A percentile compares a stretch with the other conserved stretches of the same genome.
Conservation (phyloP, 2,888 invertebrate genomes). For the Anarsia innoxiella region DNA sequence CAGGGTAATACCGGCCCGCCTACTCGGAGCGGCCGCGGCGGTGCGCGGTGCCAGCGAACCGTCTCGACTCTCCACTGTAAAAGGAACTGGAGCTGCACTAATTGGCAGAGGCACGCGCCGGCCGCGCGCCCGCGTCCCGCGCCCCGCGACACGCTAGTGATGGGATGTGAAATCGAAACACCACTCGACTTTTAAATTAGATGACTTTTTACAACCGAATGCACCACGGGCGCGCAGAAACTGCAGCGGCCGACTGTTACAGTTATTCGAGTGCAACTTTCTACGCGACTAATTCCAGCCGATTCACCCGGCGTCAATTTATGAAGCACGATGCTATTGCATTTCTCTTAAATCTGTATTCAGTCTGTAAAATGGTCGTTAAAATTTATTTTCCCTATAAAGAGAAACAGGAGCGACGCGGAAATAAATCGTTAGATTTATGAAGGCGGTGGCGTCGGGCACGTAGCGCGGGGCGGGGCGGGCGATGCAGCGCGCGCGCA, state of each 20-base stretch:
- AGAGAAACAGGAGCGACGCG: constrained; percentile 51
- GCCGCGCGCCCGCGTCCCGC: too few relatives aligned
- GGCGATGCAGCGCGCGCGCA: constrained; percentile 15
- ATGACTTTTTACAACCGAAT: constrained; percentile 53
- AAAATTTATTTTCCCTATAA: constrained; percentile 47
- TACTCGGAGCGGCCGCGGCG: neutral
- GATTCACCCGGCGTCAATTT: constrained; percentile 11
- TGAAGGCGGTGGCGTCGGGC: constrained; percentile 34
- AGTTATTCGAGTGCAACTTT: constrained; percentile 29
- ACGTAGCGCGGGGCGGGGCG: constrained; percentile 23
- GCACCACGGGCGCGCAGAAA: constrained; percentile 42
- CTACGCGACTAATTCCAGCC: constrained; percentile 8
- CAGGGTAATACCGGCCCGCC: constrained; percentile 46
- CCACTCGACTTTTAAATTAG: constrained; percentile 52
- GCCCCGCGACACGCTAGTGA: constrained; percentile 58
- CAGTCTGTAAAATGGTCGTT: constrained; percentile 25
- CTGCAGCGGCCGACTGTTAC: constrained; percentile 38
- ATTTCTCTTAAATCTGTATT: constrained; percentile 40
- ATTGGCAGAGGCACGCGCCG: constrained; percentile 71
- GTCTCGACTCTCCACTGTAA: constrained; percentile 60
- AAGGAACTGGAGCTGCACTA: constrained; percentile 73
- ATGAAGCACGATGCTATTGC: constrained; percentile 12
- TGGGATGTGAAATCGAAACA: constrained; percentile 69
- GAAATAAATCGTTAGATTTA: constrained; percentile 59
- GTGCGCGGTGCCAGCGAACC: constrained; percentile 46